phyloP scores from a whole-genome alignment of 1,140 invertebrate genomes.

The Tribolium madens region DNA sequence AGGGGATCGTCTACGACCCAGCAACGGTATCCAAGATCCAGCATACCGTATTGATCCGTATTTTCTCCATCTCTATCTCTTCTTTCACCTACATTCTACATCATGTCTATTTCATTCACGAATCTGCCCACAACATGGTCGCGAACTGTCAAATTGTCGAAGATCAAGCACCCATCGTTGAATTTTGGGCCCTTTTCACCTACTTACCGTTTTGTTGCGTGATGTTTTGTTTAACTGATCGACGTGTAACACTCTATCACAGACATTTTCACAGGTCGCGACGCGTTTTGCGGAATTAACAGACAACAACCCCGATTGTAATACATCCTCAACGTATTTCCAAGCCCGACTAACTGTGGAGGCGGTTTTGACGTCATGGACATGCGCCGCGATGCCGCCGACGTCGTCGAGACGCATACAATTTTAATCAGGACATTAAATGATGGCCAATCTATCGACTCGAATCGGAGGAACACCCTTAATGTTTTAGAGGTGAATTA shows the following conservation, averaged over 20 bases:
- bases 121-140: constrained; percentile 43
- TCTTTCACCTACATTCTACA: constrained; percentile 53
- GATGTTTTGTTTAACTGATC: constrained; percentile 32
- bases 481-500: too few species aligned
- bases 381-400: constrained; percentile 53
- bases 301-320: constrained; percentile 50
- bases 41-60: constrained; percentile 56
- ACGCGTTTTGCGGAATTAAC: constrained; percentile 48
- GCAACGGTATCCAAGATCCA: constrained; percentile 55
- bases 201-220: constrained; percentile 21
- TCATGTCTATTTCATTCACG: constrained; percentile 51
- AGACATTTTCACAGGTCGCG: constrained; percentile 52
- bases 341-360: constrained; percentile 60
- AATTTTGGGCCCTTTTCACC: constrained; percentile 1
- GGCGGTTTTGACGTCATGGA: constrained; percentile 61
- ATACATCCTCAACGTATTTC: constrained; percentile 58
- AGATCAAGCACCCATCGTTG: constrained; percentile 16
- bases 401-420: constrained; percentile 50
- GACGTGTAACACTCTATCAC: constrained; percentile 52
- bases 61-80: constrained; percentile 54
- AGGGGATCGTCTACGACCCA: constrained; percentile 37
- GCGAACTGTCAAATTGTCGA: constrained; percentile 30
- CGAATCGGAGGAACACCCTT: background rate
- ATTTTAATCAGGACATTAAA: constrained; percentile 32
- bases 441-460: background rate